Conservation (phyloP, 2,113 vertebrate species). For the Pluvialis apricaria region DNA sequence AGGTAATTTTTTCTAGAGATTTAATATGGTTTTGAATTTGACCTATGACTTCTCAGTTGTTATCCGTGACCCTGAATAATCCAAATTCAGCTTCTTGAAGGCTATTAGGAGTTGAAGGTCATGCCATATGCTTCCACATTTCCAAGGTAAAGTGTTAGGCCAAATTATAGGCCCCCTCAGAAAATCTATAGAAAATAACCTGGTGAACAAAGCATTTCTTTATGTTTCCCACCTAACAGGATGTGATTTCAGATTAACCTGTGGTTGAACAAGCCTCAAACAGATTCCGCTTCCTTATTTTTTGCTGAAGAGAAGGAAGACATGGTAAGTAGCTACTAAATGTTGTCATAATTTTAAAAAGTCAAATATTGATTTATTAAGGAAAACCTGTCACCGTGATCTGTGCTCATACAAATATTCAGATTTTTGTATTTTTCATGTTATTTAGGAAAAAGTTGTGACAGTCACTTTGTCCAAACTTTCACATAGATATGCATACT, state of each 20-base stretch:
- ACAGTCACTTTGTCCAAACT: background rate
- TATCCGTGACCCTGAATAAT: constrained; percentile 47
- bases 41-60: constrained; percentile 45
- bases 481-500: background rate
- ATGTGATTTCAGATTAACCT: background rate
- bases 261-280: background rate
- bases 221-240: background rate
- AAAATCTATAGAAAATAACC: constrained; percentile 55
- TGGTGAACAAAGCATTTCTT: constrained; percentile 26
- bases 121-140: constrained; percentile 10
- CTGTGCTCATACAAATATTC: background rate
- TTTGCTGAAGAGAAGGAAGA: background rate
- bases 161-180: constrained; percentile 26
- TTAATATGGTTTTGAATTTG: constrained; percentile 54
- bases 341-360: background rate
- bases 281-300: background rate
- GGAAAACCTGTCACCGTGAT: background rate
- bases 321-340: background rate
- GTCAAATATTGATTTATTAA: background rate
- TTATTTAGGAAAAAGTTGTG: background rate
- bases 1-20: constrained; percentile 40
- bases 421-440: background rate
- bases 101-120: constrained; percentile 50
- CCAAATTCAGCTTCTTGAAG: constrained; percentile 46
- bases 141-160: constrained; percentile 45